Base-by-base conservation (phyloP, 2,888 invertebrate species). In the Phania funesta region DNA sequence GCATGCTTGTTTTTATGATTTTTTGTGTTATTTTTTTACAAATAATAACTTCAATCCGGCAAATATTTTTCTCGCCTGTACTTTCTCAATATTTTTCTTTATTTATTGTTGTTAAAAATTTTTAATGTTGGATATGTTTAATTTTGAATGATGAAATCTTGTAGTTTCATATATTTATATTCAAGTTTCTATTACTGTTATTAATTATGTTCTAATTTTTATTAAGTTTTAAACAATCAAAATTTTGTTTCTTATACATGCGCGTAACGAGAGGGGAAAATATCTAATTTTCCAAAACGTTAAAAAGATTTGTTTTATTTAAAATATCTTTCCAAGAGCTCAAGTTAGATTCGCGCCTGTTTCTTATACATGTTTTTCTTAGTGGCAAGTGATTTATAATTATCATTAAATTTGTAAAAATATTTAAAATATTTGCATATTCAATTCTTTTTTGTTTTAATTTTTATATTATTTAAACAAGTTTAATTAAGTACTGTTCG, bases 321-420 rank as follows among this genome's bases (percentile, higher is more conserved):
- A n/a, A n/a, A n/a, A n/a, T n/a, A n/a, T n/a, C n/a, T n/a, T n/a
- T n/a, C n/a, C n/a, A n/a, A n/a, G n/a, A n/a, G n/a, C n/a, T n/a
- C n/a, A n/a, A n/a, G n/a, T n/a, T n/a, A n/a, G n/a, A n/a, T n/a
- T n/a, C n/a, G n/a, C n/a, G n/a, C n/a, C n/a, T n/a, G n/a, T n/a
- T n/a, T n/a, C n/a, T n/a, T n/a, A n/a, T n/a, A n/a, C n/a, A n/a
- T n/a, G n/a, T n/a, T n/a, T n/a, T n/a, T 82, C 73, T 77, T 68
- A 67, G 48, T 80, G 73, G 50, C 22, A 77, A 78, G 58, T 74
- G 74, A 74, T 78, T 74, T 82, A 32, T 56, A 48, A 75, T 75
- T 65, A 68, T 4, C 3, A 24, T 22, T 18, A 9, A 18, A 64
- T 41, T 26, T 41, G 73, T 73, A 64, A 54, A 62, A 16, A 60